These are phyloP conservation scores for Larimichthys polyactis DNA, from an alignment of 2,113 vertebrate species.

Conservation along the genomic window DNA sequence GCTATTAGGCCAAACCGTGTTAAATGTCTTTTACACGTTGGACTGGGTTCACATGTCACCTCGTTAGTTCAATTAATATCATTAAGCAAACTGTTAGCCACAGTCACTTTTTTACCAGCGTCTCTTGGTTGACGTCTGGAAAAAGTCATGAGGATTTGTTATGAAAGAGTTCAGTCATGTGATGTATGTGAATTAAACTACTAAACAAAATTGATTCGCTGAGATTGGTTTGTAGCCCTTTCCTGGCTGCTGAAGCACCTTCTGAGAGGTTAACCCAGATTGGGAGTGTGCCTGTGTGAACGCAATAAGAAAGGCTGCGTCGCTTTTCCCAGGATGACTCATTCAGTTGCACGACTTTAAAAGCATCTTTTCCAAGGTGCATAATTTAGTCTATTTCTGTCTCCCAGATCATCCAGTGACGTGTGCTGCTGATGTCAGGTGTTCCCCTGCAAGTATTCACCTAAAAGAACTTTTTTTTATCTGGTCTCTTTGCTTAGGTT, in stretches of 20 bases:
- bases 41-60: background rate
- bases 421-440: slow-evolving; percentile 10
- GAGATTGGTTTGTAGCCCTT: background rate
- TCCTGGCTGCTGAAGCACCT: background rate
- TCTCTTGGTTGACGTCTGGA: slow-evolving; percentile 8
- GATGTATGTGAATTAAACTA: slow-evolving; percentile 8
- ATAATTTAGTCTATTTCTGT: slow-evolving; percentile 33
- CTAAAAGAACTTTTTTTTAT: background rate
- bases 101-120: background rate
- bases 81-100: background rate
- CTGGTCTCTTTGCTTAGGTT: slow-evolving; percentile 84
- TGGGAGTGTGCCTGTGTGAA: slow-evolving; percentile 4
- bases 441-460: slow-evolving; percentile 5
- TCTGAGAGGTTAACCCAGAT: slow-evolving; percentile 18
- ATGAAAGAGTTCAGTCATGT: slow-evolving; percentile 21
- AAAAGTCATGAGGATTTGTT: slow-evolving; percentile 5
- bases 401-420: slow-evolving; percentile 24
- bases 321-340: slow-evolving; percentile 44
- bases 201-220: slow-evolving; percentile 5
- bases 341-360: slow-evolving; percentile 23
- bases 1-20: slow-evolving; percentile 8
- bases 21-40: slow-evolving; percentile 1
- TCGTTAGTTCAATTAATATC: background rate
- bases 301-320: slow-evolving; percentile 3
- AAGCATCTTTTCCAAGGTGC: slow-evolving; percentile 16